Evolutionary conservation across 35 echinoderm and acorn worm species (phyloP).

Genomic region (Nesometra sesokonis): DNA sequence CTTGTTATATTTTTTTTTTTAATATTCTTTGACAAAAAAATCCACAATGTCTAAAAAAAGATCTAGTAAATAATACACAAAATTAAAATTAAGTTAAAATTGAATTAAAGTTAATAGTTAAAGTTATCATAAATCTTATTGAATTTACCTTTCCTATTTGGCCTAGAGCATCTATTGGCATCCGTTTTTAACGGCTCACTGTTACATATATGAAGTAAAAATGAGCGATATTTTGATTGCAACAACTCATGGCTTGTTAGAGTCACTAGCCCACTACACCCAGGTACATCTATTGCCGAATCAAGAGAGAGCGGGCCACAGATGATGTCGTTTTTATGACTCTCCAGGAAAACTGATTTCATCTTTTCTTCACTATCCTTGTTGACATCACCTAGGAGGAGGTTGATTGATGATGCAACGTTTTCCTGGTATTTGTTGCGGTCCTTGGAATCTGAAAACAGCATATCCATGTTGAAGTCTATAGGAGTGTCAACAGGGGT

Average conservation of each 20-base stretch:
- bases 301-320: slow-evolving; percentile 82
- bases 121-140: no score
- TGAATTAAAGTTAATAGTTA: no score
- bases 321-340: slow-evolving; percentile 61
- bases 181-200: background rate
- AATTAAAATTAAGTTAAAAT: no score
- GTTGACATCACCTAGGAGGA: background rate
- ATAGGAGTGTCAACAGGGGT: slow-evolving; percentile 75
- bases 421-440: background rate
- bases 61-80: no score
- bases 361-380: slow-evolving; percentile 7
- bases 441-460: slow-evolving; percentile 1
- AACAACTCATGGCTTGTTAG: slow-evolving; percentile 75
- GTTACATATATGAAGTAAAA: slow-evolving; percentile 60
- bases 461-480: slow-evolving; percentile 71
- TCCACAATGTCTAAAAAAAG: no score
- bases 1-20: no score
- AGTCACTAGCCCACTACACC: slow-evolving; percentile 63
- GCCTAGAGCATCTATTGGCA: background rate
- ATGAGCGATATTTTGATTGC: slow-evolving; percentile 59
- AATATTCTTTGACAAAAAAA: no score
- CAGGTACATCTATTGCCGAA: slow-evolving; percentile 70
- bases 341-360: slow-evolving; percentile 47
- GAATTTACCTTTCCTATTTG: background rate
- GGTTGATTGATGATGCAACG: background rate